Conservation (phyloP, 1,140 invertebrate species). For the Adoxophyes honmai region DNA sequence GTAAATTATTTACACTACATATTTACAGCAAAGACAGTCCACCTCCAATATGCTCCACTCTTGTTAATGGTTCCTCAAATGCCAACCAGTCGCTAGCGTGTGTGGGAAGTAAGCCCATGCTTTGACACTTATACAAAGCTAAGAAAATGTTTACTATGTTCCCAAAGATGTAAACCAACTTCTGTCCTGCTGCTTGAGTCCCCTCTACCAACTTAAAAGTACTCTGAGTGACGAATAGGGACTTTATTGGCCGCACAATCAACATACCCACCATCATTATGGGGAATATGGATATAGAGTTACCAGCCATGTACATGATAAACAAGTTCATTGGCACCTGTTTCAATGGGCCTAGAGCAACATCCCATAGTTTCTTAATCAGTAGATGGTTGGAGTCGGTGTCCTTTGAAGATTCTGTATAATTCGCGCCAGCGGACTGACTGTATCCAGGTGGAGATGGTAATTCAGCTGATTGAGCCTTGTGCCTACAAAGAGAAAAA, state of each 20-base stretch:
- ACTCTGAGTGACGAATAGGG: slow-evolving; percentile 92
- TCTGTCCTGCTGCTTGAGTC: slow-evolving; percentile 92
- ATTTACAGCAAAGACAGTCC: slow-evolving; percentile 83
- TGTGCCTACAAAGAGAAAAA: slow-evolving; percentile 37
- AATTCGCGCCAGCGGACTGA: slow-evolving; percentile 82
- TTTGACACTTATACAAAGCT: slow-evolving; percentile 98
- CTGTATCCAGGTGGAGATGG: slow-evolving; percentile 91
- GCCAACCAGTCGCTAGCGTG: slow-evolving; percentile 99
- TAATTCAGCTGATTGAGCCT: slow-evolving; percentile 70
- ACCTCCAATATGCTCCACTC: slow-evolving; percentile 92
- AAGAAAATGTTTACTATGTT: slow-evolving; percentile 95
- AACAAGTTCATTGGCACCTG: slow-evolving; percentile 99
- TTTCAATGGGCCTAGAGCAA: slow-evolving; percentile 96
- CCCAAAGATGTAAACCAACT: slow-evolving; percentile 96
- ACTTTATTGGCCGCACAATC: slow-evolving; percentile 96
- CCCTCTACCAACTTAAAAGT: slow-evolving; percentile 98
- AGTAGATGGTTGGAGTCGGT: slow-evolving; percentile 90
- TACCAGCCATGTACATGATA: slow-evolving; percentile 99
- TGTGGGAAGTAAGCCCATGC: slow-evolving; percentile 98
- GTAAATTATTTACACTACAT: too few species aligned
- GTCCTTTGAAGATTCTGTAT: slow-evolving; percentile 86
- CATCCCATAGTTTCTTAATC: slow-evolving; percentile 98
- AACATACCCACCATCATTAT: slow-evolving; percentile 99
- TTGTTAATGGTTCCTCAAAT: slow-evolving; percentile 94
- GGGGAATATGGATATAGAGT: slow-evolving; percentile 99